Conservation (phyloP, 2,888 invertebrate species). For the Coelopa pilipes region DNA sequence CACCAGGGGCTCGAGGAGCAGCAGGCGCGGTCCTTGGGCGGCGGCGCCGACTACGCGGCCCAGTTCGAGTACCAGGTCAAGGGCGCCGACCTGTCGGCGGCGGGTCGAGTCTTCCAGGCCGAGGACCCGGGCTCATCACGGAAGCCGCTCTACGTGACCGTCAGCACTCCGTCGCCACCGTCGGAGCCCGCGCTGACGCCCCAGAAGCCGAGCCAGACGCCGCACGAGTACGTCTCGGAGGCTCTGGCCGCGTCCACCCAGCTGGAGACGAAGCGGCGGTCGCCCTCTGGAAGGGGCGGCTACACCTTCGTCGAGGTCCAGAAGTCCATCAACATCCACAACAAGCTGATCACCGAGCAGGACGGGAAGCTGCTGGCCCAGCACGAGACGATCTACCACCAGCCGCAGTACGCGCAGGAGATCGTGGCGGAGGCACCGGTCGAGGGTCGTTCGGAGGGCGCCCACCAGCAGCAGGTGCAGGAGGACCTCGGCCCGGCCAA, state of each 20-base stretch:
- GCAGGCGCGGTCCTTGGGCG: background rate
- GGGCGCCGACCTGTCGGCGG: background rate
- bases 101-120: background rate
- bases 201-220: slow-evolving; percentile 42
- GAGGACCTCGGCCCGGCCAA: background rate
- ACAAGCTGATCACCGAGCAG: slow-evolving; percentile 64
- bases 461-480: slow-evolving; percentile 25
- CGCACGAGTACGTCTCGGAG: slow-evolving; percentile 55
- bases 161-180: background rate
- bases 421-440: background rate
- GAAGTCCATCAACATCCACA: slow-evolving; percentile 70
- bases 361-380: slow-evolving; percentile 60
- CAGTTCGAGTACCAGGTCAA: slow-evolving; percentile 47
- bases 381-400: slow-evolving; percentile 61
- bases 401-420: slow-evolving; percentile 45
- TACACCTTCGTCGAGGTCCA: slow-evolving; percentile 74
- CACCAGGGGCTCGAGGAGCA: background rate
- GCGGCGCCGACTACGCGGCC: slow-evolving; percentile 45
- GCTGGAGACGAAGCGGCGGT: slow-evolving; percentile 11
- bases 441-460: no score
- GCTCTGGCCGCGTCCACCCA: slow-evolving; percentile 46
- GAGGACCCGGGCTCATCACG: background rate
- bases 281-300: slow-evolving; percentile 40
- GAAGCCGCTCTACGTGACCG: background rate
- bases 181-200: slow-evolving; percentile 21